Conservation (phyloP, 2,888 invertebrate genomes). For the Magallana nippona region DNA sequence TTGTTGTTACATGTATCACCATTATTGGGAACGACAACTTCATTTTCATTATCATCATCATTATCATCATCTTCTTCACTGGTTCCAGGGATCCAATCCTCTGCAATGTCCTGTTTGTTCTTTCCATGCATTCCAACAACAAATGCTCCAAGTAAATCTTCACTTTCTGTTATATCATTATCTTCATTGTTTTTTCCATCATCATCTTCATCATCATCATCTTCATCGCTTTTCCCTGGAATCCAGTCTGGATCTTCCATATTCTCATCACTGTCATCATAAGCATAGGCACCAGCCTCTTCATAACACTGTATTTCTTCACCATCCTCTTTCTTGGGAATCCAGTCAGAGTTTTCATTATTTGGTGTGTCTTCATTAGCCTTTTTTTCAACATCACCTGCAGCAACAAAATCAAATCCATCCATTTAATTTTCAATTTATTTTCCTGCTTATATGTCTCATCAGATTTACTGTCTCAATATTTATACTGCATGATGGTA, state of each 20-base stretch:
- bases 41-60: neutral
- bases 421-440: too few species aligned
- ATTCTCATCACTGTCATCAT: slow-evolving; percentile 17
- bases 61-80: slow-evolving; percentile 11
- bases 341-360: neutral
- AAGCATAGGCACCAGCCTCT: neutral
- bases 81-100: neutral
- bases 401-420: too few species aligned
- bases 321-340: neutral
- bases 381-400: too few species aligned
- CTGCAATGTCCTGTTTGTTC: neutral
- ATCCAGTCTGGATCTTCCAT: neutral
- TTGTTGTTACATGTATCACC: slow-evolving; percentile 1
- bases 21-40: neutral
- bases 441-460: too few species aligned
- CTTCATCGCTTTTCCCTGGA: neutral
- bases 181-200: neutral
- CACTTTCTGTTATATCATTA: neutral
- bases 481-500: too few species aligned
- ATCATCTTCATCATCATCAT: too few species aligned
- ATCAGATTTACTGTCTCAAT: too few species aligned
- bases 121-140: neutral
- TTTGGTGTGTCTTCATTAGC: neutral
- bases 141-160: neutral
- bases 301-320: neutral